phyloP scores from a whole-genome alignment of 92 coral and sea anemone species.

The Heliopora coerulea region DNA sequence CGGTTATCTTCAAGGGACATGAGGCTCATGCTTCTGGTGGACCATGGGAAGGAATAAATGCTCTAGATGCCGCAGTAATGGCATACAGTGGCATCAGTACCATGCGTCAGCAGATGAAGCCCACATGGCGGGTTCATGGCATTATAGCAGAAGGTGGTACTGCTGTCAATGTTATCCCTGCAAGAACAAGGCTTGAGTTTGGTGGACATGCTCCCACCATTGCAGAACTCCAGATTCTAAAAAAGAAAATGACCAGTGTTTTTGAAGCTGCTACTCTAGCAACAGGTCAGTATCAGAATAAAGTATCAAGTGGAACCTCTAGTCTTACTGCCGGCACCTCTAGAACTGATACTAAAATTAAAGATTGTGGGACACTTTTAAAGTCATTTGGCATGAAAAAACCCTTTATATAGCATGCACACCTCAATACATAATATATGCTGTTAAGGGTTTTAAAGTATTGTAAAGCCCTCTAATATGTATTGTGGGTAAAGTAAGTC shows the following conservation, averaged over 20 bases:
- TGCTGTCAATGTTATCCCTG: slow-evolving; percentile 82
- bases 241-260: slow-evolving; percentile 41
- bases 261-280: slow-evolving; percentile 75
- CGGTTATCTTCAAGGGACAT: slow-evolving; percentile 65
- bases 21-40: slow-evolving; percentile 87
- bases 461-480: no score
- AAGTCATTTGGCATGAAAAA: no score
- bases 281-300: no score
- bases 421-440: no score
- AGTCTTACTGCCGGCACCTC: no score
- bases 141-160: slow-evolving; percentile 74
- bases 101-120: slow-evolving; percentile 87
- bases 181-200: slow-evolving; percentile 54
- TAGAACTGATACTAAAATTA: no score
- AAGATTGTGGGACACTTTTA: no score
- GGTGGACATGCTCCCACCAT: slow-evolving; percentile 37
- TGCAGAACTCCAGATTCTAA: slow-evolving; percentile 27
- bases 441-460: no score
- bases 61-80: slow-evolving; percentile 86
- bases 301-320: no score
- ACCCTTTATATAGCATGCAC: no score
- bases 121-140: slow-evolving; percentile 83
- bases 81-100: slow-evolving; percentile 69
- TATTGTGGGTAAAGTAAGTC: no score
- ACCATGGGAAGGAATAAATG: slow-evolving; percentile 95